These are phyloP conservation scores for Choristoneura fumiferana DNA, from an alignment of 1,140 invertebrate species.

Conservation along the genomic window DNA sequence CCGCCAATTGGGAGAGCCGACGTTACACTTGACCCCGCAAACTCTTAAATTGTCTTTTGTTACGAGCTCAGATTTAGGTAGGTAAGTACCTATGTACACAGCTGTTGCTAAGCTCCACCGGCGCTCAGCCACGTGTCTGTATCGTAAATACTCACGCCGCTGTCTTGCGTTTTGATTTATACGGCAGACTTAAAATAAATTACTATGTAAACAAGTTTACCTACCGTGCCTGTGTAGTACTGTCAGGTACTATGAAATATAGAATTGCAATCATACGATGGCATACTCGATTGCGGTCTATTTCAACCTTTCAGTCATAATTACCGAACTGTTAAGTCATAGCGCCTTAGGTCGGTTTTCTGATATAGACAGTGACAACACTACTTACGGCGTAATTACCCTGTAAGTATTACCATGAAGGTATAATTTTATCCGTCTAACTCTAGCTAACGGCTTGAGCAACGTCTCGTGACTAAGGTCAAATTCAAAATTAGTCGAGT, in stretches of 20 bases:
- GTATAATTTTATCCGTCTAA: slow-evolving; percentile 3
- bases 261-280: neutral
- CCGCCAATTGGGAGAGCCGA: slow-evolving; percentile 60
- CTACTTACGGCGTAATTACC: neutral
- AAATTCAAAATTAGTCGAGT: no score
- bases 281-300: neutral
- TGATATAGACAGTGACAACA: neutral
- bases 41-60: slow-evolving; percentile 58
- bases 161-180: no score
- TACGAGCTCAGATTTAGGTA: slow-evolving; percentile 17
- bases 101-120: slow-evolving; percentile 41
- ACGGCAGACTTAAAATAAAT: no score
- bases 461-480: neutral
- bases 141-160: neutral
- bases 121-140: neutral
- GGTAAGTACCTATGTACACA: slow-evolving; percentile 40
- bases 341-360: neutral
- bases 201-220: no score
- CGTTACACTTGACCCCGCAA: slow-evolving; percentile 65
- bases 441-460: neutral
- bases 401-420: neutral
- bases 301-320: neutral
- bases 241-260: neutral
- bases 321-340: slow-evolving; percentile 7
- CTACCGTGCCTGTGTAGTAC: neutral